These are phyloP conservation scores for Sclerurus mexicanus DNA, from an alignment of 2,113 vertebrate genomes.

Conservation along the genomic window DNA sequence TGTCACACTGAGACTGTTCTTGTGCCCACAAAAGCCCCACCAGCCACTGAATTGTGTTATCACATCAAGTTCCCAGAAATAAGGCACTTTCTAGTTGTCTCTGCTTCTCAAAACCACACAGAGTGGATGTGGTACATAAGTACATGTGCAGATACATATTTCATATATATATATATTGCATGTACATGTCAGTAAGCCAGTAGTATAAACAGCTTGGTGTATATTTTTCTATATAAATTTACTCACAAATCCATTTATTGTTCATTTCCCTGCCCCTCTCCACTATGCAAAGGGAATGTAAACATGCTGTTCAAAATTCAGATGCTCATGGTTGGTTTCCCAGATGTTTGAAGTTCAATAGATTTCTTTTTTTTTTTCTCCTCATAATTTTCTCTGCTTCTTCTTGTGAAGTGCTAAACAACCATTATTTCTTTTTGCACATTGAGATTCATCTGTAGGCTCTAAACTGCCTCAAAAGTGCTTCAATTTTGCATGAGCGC, in stretches of 20 bases:
- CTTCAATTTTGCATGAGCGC: constrained; percentile 89
- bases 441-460: constrained; percentile 75
- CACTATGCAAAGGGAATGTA: constrained; percentile 21
- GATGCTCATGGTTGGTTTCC: constrained; percentile 27
- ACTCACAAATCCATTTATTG: not conserved
- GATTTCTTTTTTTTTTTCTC: constrained; percentile 1
- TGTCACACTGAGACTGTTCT: constrained; percentile 19
- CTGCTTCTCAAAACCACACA: not conserved
- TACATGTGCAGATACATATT: not conserved
- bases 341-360: constrained; percentile 73
- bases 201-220: not conserved
- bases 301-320: constrained; percentile 55
- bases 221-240: not conserved
- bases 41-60: not conserved
- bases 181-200: fast-evolving
- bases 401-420: constrained; percentile 72
- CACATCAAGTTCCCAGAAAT: not conserved
- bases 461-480: constrained; percentile 75
- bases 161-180: not conserved
- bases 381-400: constrained; percentile 69
- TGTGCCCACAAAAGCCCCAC: not conserved
- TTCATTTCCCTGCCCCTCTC: not conserved
- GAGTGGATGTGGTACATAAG: not conserved
- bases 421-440: constrained; percentile 70
- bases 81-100: not conserved